phyloP scores from a whole-genome alignment of 2,113 vertebrate species.

The Pyrgilauda ruficollis region DNA sequence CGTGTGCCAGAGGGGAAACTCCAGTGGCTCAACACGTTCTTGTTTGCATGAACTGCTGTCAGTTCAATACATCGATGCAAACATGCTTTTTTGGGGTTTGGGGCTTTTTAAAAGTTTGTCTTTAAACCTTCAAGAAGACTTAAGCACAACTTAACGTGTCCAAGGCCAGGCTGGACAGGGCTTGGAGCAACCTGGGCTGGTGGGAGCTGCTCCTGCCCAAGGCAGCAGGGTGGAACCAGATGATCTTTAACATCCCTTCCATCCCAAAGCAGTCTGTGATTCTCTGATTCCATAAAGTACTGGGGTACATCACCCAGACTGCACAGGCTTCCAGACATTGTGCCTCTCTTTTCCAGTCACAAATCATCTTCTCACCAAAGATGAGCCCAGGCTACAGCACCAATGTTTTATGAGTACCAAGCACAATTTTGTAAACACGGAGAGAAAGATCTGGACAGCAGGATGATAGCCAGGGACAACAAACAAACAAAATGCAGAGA shows the following conservation, averaged over 20 bases:
- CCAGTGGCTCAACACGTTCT: background rate
- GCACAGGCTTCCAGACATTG: background rate
- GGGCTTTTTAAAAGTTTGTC: background rate
- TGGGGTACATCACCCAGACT: background rate
- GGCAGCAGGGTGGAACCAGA: background rate
- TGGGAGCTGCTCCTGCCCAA: background rate
- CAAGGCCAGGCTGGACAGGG: background rate
- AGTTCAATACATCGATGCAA: background rate
- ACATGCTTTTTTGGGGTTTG: background rate
- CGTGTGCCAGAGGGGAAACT: background rate
- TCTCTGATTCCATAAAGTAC: no score
- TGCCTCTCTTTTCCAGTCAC: background rate
- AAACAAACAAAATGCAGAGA: background rate
- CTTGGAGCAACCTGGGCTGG: background rate
- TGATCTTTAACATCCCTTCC: no score
- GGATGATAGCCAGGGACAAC: background rate
- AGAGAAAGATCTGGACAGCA: background rate
- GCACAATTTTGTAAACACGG: background rate
- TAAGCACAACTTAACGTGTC: background rate
- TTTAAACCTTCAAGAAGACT: background rate
- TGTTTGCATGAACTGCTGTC: background rate
- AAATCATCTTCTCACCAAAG: background rate
- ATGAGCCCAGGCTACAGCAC: background rate
- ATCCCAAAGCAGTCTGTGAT: background rate
- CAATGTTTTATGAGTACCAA: background rate